Base-by-base conservation (phyloP, 2,113 vertebrate species). In the Empidonax traillii region DNA sequence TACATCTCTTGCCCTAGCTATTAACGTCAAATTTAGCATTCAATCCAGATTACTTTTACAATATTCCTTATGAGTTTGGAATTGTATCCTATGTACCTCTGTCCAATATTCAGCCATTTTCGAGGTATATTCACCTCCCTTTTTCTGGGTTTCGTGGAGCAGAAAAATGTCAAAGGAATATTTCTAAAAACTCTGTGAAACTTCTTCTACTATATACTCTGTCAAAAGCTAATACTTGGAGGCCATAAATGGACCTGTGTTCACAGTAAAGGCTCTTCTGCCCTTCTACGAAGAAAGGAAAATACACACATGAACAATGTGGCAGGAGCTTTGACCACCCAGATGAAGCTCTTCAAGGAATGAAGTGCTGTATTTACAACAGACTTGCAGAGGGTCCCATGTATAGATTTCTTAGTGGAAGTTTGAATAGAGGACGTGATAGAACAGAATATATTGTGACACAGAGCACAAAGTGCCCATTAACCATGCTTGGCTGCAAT, bases 1-100 rank as follows among this genome's bases (percentile, higher is more conserved):
- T 85, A 4, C 10, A 59, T 46, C 33, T 82, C 0, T 0, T 41
- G 46, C 6, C 3, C 18, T 47, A 28, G 12, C 23, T 76, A 43
- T 24, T 67, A 68, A 47, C 28, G 71, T 8, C 12, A 85, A 62
- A 58, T 81, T 59, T 37, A 22, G 23, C 30, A 65, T 75, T 47
- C 85, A 62, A 74, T 89, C 21, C 33, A 59, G 53, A 46, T 74
- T 59, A 35, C 7, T 81, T 81, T 78, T 55, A 39, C 33, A 74
- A 3, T 87, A 69, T 67, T 91, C 25, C n/a, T 87, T 12, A 7
- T 55, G 23, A 90, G 8, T 8, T 72, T 80, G 89, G 41, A 69
- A 37, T 71, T 52, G 33, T 49, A 55, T 49, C 8, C 22, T 69
- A 4, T 23, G 65, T 13, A 62, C 13, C 85, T 53, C 24, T 56